phyloP scores from a whole-genome alignment of 2,113 vertebrate species.

The Nannospalax galili region DNA sequence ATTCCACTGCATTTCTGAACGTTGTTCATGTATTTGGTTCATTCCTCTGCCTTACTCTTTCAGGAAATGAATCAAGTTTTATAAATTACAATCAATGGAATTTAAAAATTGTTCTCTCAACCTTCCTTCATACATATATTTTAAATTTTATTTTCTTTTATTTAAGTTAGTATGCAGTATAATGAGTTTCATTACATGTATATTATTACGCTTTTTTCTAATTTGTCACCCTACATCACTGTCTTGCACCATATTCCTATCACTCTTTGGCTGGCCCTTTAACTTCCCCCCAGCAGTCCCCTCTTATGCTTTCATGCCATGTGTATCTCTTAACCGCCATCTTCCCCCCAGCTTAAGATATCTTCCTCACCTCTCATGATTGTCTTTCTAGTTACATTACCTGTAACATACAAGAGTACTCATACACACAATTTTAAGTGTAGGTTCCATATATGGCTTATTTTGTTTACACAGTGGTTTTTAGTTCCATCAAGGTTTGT shows the following conservation, averaged over 20 bases:
- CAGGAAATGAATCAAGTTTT: not conserved
- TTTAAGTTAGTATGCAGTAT: not conserved
- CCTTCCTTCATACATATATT: not conserved
- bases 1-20: not conserved
- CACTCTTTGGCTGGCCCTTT: not conserved
- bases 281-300: not conserved
- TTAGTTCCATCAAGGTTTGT: no score
- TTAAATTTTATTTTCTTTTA: not conserved
- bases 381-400: not conserved
- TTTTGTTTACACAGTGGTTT: no score
- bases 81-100: no score
- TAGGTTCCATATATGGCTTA: no score
- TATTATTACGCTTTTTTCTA: not conserved
- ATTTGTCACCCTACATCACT: not conserved
- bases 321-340: not conserved
- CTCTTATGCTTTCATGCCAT: not conserved
- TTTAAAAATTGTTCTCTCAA: not conserved
- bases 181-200: not conserved
- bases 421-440: no score
- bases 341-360: not conserved
- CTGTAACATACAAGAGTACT: no score
- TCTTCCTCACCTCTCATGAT: not conserved
- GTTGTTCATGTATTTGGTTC: not conserved
- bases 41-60: not conserved
- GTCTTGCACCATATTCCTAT: not conserved